A percentile compares a stretch with the other conserved stretches of the same genome.
phyloP scores from a whole-genome alignment of 2,113 vertebrate genomes.

The Clarias gariepinus region DNA sequence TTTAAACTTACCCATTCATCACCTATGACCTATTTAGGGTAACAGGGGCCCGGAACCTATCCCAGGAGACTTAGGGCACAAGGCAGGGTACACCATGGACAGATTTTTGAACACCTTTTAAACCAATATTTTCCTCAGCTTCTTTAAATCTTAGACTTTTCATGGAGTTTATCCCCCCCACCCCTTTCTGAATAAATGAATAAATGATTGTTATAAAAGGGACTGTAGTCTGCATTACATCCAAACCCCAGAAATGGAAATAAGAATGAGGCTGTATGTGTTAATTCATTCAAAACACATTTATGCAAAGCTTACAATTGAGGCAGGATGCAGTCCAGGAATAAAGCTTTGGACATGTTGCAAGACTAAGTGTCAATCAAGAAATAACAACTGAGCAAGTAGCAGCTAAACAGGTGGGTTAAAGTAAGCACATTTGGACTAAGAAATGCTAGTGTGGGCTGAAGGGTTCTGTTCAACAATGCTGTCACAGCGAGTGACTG shows the following conservation, averaged over 20 bases:
- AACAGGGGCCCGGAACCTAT: no score
- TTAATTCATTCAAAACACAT: not conserved
- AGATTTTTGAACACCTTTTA: not conserved
- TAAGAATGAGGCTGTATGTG: not conserved
- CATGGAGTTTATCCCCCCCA: no score
- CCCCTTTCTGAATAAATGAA: not conserved
- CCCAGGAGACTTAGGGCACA: no score
- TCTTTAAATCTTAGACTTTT: not conserved
- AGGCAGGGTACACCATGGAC: no score
- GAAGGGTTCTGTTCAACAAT: slow-evolving; percentile 7
- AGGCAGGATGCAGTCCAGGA: not conserved
- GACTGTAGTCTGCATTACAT: not conserved
- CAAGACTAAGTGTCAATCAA: not conserved
- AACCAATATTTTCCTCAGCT: not conserved
- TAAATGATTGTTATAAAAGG: not conserved
- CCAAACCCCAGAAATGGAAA: not conserved
- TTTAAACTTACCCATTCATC: no score
- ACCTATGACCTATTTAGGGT: no score
- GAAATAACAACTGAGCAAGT: not conserved
- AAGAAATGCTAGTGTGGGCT: not conserved
- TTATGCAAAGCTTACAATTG: not conserved
- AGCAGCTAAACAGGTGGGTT: not conserved
- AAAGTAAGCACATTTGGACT: not conserved
- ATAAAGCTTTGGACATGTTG: not conserved
- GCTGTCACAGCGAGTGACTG: slow-evolving; percentile 33